These are phyloP conservation scores for Globodera ellingtonae DNA, from an alignment of 1,140 invertebrate genomes.

Conservation along the genomic window DNA sequence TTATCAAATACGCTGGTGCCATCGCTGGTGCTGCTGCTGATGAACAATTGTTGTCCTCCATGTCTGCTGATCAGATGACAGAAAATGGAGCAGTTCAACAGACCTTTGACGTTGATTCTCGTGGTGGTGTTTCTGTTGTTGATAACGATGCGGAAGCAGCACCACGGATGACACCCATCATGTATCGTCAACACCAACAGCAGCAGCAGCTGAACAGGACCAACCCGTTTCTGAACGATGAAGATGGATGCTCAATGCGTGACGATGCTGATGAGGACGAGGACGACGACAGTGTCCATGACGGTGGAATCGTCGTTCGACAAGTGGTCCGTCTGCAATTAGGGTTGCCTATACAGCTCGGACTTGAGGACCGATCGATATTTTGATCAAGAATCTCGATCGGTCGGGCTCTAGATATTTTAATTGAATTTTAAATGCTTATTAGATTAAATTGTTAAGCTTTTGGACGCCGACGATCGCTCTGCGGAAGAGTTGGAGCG, in stretches of 20 bases:
- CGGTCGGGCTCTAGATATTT: too few species aligned
- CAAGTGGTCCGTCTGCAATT: slow-evolving; percentile 46
- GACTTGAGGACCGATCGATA: not conserved
- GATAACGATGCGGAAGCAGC: not conserved
- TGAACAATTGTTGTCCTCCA: too few species aligned
- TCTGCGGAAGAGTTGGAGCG: slow-evolving; percentile 46
- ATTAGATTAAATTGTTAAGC: slow-evolving; percentile 21
- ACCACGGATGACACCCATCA: not conserved
- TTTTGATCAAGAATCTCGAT: not conserved
- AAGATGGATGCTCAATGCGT: not conserved
- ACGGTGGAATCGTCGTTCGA: slow-evolving; percentile 38
- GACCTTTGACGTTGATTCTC: not conserved
- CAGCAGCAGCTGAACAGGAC: slow-evolving; percentile 12
- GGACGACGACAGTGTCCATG: slow-evolving; percentile 36
- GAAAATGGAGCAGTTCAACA: not conserved
- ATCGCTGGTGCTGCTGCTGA: too few species aligned
- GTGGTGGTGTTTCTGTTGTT: not conserved
- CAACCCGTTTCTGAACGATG: slow-evolving; percentile 22
- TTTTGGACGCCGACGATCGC: slow-evolving; percentile 56
- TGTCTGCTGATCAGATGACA: not conserved
- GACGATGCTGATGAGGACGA: not conserved
- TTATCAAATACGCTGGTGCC: not conserved
- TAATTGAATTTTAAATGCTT: too few species aligned
- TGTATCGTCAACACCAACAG: slow-evolving; percentile 19
- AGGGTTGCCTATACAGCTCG: not conserved